A percentile compares a stretch with the other conserved stretches of the same genome.
phyloP scores from a whole-genome alignment of 1,140 invertebrate species.

The Laodelphax striatellus region DNA sequence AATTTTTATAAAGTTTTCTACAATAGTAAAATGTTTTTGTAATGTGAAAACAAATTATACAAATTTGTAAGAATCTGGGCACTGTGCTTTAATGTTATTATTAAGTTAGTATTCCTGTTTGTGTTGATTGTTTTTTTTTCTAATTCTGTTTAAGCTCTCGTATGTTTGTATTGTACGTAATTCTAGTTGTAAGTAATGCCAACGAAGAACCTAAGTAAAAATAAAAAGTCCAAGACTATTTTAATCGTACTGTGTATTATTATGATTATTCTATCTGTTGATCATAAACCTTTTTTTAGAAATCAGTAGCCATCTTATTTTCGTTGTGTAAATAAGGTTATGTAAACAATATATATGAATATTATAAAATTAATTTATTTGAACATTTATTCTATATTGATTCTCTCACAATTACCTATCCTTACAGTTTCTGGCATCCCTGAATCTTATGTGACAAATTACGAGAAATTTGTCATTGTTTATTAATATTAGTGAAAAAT shows the following conservation, averaged over 20 bases:
- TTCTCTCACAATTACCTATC: no score
- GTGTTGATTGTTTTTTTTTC: background rate
- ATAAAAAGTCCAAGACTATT: slow-evolving; percentile 3
- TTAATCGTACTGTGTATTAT: background rate
- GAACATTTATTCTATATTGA: no score
- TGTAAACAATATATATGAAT: slow-evolving; percentile 3
- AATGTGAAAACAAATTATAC: no score
- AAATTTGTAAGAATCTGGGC: background rate
- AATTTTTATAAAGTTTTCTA: no score
- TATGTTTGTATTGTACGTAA: background rate
- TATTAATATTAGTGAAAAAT: no score
- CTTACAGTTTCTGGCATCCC: no score
- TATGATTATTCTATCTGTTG: background rate
- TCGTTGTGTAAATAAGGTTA: slow-evolving; percentile 1
- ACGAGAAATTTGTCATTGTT: no score
- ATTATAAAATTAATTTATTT: background rate
- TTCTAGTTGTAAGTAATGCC: background rate
- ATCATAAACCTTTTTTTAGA: background rate
- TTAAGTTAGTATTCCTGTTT: background rate
- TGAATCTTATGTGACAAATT: no score
- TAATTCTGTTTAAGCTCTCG: background rate
- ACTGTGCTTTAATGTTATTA: slow-evolving; percentile 1
- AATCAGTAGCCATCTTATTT: background rate
- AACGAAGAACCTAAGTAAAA: background rate
- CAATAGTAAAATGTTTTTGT: no score